Percentiles rank a stretch among this genome's conserved stretches.
These are phyloP conservation scores for Origma solitaria DNA, from an alignment of 2,113 vertebrate species.

Conservation along the genomic window DNA sequence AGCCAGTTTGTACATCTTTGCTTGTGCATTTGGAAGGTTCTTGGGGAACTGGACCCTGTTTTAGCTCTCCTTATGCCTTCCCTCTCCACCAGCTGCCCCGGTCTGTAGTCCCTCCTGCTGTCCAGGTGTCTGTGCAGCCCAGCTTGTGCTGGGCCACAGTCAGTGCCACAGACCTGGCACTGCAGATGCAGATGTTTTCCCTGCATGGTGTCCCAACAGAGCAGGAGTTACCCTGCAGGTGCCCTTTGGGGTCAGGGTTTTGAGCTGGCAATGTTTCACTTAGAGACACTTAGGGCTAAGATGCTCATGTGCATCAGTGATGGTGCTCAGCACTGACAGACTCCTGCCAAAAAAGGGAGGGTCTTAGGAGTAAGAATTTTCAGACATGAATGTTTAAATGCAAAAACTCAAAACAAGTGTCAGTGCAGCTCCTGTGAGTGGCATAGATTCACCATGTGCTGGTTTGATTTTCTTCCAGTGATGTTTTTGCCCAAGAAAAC, in stretches of 20 bases:
- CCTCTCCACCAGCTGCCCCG: not conserved
- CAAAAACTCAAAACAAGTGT: not conserved
- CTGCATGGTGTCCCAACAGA: not conserved
- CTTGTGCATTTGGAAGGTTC: not conserved
- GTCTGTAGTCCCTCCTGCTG: not conserved
- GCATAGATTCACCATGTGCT: not conserved
- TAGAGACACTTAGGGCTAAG: not conserved
- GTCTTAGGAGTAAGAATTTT: not conserved
- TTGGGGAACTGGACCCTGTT: not conserved
- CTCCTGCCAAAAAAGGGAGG: not conserved
- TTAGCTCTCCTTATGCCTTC: not conserved
- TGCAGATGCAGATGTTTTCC: not conserved
- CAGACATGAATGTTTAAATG: not conserved
- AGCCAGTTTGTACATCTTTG: not conserved
- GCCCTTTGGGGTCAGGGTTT: not conserved
- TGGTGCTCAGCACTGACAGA: not conserved
- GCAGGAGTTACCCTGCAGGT: not conserved
- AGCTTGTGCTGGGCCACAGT: no score
- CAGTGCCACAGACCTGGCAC: not conserved
- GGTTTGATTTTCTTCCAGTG: constrained; percentile 72
- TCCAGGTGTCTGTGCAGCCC: not conserved
- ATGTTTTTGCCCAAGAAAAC: constrained; percentile 98
- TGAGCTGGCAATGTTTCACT: not conserved
- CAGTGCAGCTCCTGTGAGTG: not conserved
- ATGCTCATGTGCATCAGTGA: not conserved